phyloP scores from a whole-genome alignment of 1,140 invertebrate genomes.

The Phymorhynchus buccinoides region DNA sequence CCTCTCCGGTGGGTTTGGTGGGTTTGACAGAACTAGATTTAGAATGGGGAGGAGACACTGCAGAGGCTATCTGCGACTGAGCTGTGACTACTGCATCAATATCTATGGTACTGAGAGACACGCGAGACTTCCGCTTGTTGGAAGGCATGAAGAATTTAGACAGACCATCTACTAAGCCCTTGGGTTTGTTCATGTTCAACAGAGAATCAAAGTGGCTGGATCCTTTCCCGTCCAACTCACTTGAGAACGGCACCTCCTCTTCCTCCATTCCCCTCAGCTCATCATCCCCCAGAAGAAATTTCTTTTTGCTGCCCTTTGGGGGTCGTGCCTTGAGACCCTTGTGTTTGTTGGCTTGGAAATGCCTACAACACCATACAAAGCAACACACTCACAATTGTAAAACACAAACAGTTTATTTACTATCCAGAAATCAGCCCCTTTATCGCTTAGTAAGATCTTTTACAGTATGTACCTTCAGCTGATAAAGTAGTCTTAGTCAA shows the following conservation, averaged over 20 bases:
- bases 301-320: constrained; percentile 22
- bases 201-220: constrained; percentile 63
- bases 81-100: constrained; percentile 48
- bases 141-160: constrained; percentile 73
- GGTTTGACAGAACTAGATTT: constrained; percentile 16
- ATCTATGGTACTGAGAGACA: constrained; percentile 67
- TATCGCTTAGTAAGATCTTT: no score
- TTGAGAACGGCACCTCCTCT: constrained; percentile 49
- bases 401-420: not conserved
- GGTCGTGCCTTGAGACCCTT: constrained; percentile 15
- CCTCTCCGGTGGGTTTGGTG: not conserved
- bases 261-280: constrained; percentile 35
- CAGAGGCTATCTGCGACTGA: constrained; percentile 7
- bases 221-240: constrained; percentile 63
- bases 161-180: constrained; percentile 72
- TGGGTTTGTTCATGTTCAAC: constrained; percentile 65
- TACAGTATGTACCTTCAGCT: no score
- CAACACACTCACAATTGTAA: not conserved
- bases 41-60: not conserved
- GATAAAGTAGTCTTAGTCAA: no score
- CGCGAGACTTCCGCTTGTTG: constrained; percentile 71
- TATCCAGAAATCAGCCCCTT: no score
- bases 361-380: constrained; percentile 32
- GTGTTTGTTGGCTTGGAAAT: constrained; percentile 44
- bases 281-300: not conserved